Base-by-base conservation (phyloP, 2,888 invertebrate genomes). In the Merodon equestris region DNA sequence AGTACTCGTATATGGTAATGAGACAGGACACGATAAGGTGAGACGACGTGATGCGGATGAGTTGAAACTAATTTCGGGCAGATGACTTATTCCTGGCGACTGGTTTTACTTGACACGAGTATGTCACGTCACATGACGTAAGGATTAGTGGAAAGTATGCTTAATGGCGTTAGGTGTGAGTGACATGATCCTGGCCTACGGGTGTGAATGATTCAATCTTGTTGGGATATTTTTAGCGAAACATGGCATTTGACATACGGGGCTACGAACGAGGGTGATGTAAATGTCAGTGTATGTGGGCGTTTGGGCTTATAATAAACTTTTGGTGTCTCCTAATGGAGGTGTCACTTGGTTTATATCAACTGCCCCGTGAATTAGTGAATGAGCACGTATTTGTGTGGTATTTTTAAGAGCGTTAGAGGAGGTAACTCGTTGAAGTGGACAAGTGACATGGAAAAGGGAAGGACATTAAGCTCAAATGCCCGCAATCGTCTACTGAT, bases 21-120 rank as follows among this genome's bases (percentile, higher is more conserved):
- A 63, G 48, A 57, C 19, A 44, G 54, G 34, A 54, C 66, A 44
- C 18, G 18, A 27, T 27, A 7, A 27, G 27, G 27, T 27, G 58
- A 48, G 17, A 54, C 19, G 10, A 17, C n/a, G 27, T 14, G 13
- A 18, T 51, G 40, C 34, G 44, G 44, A 9, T 56, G 38, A 44
- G 71, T 71, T 48, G 44, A 60, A 72, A 72, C 60, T 61, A 71
- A 71, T 76, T 71, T 66, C 67, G 66, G 61, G 66, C 66, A 36
- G 38, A 66, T 48, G 66, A 54, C 60, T 53, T 53, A 18, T 19
- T 27, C 27, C 27, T 7, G 27, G 27, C 7, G 27, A 34, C 53
- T 51, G n/a, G 44, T 18, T 48, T 66, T 14, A 51, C 64, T 70
- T 66, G 64, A 60, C 54, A 61, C 67, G n/a, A n/a, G n/a, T n/a